Percentiles rank a stretch among this genome's conserved stretches.
Evolutionary conservation across 2,113 vertebrate genomes (phyloP).

Genomic region (Oostethus manadensis): DNA sequence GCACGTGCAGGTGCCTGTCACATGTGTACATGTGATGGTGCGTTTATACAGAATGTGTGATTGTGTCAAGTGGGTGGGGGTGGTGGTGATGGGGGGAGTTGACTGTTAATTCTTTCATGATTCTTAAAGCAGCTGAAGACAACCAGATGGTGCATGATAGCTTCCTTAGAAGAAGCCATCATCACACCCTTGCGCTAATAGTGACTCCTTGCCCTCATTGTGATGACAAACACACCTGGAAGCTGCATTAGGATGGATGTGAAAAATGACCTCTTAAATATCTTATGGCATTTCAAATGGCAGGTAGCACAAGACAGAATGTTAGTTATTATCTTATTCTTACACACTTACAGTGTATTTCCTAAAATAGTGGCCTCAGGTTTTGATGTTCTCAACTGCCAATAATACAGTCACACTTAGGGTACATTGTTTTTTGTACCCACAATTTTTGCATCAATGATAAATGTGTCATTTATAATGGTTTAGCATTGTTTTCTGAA

Average conservation of each 20-base stretch:
- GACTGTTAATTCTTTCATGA: conserved; percentile 52
- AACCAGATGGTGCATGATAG: conserved; percentile 60
- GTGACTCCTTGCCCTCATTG: conserved; percentile 35
- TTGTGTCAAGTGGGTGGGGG: conserved; percentile 17
- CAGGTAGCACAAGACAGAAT: too few relatives aligned
- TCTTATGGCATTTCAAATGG: too few relatives aligned
- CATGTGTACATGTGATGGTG: conserved; percentile 17
- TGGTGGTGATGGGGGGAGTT: conserved; percentile 19
- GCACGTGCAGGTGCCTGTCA: conserved; percentile 35
- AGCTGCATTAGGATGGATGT: conserved; percentile 8
- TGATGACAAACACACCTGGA: conserved; percentile 4
- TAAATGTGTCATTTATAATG: too few relatives aligned
- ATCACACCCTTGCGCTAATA: conserved; percentile 44
- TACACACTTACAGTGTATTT: background rate
- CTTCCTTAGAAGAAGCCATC: conserved; percentile 54
- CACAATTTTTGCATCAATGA: too few relatives aligned
- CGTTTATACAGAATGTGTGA: conserved; percentile 1
- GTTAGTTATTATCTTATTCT: too few relatives aligned
- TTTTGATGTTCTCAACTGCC: too few relatives aligned
- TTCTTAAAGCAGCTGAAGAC: conserved; percentile 56
- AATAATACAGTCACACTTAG: background rate
- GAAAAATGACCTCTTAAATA: conserved; percentile 4
- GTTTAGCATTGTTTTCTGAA: too few relatives aligned
- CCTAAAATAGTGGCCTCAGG: background rate
- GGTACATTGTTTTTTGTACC: background rate